phyloP scores from a whole-genome alignment of 2,113 vertebrate genomes.

The Rhodinocichla rosea region DNA sequence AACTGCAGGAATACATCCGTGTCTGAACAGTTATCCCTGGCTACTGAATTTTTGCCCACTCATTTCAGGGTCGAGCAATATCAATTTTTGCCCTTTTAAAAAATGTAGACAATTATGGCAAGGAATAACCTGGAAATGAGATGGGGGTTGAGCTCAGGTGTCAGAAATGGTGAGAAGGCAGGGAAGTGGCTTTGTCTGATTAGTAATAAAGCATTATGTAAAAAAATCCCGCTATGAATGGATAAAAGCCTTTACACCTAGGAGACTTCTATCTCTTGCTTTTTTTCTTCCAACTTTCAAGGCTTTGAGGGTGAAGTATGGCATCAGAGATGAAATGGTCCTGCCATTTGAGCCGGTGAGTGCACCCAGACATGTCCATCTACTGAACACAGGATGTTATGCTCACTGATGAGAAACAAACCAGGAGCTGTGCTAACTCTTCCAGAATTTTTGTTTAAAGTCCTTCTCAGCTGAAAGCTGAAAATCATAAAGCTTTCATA shows the following conservation, averaged over 20 bases:
- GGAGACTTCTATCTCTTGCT: not conserved
- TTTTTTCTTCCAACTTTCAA: conserved; percentile 50
- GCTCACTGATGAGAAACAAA: not conserved
- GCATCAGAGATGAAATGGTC: conserved; percentile 95
- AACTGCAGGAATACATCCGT: not conserved
- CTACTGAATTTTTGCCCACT: not conserved
- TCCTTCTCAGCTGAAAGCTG: not conserved
- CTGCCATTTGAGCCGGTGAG: conserved; percentile 94
- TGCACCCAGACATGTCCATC: not conserved
- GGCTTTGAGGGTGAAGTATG: conserved; percentile 91
- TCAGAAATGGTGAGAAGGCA: not conserved
- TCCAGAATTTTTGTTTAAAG: not conserved
- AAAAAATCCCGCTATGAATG: not conserved
- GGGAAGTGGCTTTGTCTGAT: not conserved
- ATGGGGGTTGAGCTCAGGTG: not conserved
- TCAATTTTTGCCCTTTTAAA: not conserved
- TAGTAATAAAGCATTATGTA: not conserved
- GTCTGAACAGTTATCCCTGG: not conserved
- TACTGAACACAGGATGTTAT: not conserved
- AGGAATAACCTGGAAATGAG: not conserved
- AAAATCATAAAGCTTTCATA: not conserved
- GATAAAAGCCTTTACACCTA: not conserved
- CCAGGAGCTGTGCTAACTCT: not conserved
- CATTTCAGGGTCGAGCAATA: not conserved
- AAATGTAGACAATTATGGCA: not conserved